A percentile compares a stretch with the other conserved stretches of the same genome.
Evolutionary conservation across 2,888 invertebrate genomes (phyloP).

Genomic region (Drosophila siamana): DNA sequence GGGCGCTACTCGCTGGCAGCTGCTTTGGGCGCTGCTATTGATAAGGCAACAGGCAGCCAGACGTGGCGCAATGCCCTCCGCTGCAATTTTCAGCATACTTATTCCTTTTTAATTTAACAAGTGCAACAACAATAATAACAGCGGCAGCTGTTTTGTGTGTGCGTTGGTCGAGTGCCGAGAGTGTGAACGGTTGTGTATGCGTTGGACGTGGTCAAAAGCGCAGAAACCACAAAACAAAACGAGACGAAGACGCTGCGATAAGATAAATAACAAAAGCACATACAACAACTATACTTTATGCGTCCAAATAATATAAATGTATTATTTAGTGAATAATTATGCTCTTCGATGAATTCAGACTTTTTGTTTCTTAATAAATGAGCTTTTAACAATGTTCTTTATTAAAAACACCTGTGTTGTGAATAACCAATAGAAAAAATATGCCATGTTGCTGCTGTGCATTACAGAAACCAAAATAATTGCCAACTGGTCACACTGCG

Average conservation of each 20-base stretch:
- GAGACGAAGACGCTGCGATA: constrained; percentile 24
- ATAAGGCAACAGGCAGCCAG: constrained; percentile 68
- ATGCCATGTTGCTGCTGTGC: too few relatives aligned
- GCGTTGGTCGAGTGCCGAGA: background rate
- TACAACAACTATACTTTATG: background rate
- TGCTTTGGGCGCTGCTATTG: constrained; percentile 66
- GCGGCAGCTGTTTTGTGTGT: background rate
- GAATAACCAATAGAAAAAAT: too few relatives aligned
- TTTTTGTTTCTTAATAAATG: too few relatives aligned
- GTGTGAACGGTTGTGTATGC: background rate
- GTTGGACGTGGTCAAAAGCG: constrained; percentile 13
- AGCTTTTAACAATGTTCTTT: too few relatives aligned
- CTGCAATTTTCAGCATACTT: constrained; percentile 79
- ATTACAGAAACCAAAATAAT: too few relatives aligned
- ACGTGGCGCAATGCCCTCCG: constrained; percentile 75
- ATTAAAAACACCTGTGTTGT: too few relatives aligned
- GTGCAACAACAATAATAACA: constrained; percentile 1
- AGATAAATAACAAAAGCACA: constrained; percentile 29
- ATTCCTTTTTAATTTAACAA: background rate
- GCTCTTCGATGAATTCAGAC: too few relatives aligned
- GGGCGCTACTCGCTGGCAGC: constrained; percentile 70
- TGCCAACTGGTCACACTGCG: too few relatives aligned
- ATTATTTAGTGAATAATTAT: too few relatives aligned
- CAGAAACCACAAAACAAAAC: background rate
- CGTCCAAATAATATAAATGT: too few relatives aligned